A percentile compares a stretch with the other conserved stretches of the same genome.
Conservation (phyloP, 2,888 invertebrate species). For the Syrphus vitripennis region DNA sequence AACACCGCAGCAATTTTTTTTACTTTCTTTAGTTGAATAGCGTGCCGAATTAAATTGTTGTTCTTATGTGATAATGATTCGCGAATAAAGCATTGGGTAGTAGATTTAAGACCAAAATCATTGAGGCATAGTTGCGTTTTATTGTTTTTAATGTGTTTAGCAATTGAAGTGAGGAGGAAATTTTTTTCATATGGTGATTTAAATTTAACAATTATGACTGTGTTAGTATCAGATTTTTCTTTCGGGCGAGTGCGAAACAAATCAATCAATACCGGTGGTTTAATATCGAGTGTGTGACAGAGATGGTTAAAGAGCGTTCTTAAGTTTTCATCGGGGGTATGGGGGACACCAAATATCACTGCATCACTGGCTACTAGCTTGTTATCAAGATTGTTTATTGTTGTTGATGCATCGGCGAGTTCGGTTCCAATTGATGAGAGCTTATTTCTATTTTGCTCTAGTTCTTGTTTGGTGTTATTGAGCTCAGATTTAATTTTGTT, state of each 20-base stretch:
- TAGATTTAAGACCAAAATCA: neutral
- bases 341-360: neutral
- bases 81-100: neutral
- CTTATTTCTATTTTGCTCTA: too few relatives aligned
- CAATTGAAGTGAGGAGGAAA: neutral
- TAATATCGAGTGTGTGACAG: constrained; percentile 1
- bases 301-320: neutral
- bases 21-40: neutral
- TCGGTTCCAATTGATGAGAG: neutral
- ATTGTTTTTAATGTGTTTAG: neutral
- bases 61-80: neutral
- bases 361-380: neutral
- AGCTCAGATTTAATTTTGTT: too few relatives aligned
- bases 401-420: neutral
- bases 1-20: neutral
- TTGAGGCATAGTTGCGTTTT: too few relatives aligned
- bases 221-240: neutral
- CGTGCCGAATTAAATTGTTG: neutral
- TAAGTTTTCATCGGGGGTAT: constrained; percentile 5
- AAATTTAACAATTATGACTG: neutral
- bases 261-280: neutral
- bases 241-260: neutral
- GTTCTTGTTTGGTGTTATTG: too few relatives aligned
- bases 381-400: neutral
- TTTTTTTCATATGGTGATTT: neutral